phyloP scores from a whole-genome alignment of 2,113 vertebrate species.

The Damaliscus lunatus region DNA sequence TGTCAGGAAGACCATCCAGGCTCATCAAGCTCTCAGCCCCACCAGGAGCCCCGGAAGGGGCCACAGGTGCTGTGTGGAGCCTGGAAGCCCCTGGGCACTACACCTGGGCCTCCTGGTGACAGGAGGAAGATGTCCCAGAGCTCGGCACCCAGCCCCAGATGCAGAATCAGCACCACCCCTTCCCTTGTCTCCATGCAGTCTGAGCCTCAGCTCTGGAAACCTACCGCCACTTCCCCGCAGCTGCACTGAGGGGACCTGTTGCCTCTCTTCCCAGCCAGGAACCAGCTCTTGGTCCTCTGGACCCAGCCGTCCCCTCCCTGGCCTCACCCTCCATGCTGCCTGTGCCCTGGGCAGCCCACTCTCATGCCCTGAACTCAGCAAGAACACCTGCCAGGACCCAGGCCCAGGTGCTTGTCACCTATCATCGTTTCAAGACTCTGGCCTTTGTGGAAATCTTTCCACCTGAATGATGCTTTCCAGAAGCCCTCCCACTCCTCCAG shows the following conservation, averaged over 20 bases:
- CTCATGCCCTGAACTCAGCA: conserved; percentile 14
- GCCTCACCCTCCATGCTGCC: conserved; percentile 20
- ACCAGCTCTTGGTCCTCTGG: conserved; percentile 31
- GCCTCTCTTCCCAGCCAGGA: conserved; percentile 50
- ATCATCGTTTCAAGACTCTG: conserved; percentile 51
- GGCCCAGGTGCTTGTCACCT: conserved; percentile 32
- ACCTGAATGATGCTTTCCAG: not conserved
- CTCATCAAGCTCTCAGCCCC: not conserved
- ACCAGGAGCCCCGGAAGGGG: not conserved
- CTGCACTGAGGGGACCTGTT: conserved; percentile 50
- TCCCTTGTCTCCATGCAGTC: conserved; percentile 29
- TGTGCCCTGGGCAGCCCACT: conserved; percentile 36
- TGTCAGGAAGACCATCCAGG: not conserved
- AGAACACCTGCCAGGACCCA: conserved; percentile 9
- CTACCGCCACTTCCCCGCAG: conserved; percentile 46
- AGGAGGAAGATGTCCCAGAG: conserved; percentile 37
- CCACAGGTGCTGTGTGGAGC: not conserved
- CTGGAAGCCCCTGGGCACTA: accelerated
- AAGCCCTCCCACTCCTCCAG: not conserved
- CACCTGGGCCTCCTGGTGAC: not conserved
- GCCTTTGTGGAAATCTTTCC: conserved; percentile 39
- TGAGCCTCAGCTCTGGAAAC: conserved; percentile 45
- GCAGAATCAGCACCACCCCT: not conserved
- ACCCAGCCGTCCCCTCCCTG: conserved; percentile 34
- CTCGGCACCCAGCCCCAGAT: not conserved